A percentile compares a stretch with the other conserved stretches of the same genome.
Evolutionary conservation across 2,113 vertebrate species (phyloP).

Genomic region (Erinaceus europaeus): DNA sequence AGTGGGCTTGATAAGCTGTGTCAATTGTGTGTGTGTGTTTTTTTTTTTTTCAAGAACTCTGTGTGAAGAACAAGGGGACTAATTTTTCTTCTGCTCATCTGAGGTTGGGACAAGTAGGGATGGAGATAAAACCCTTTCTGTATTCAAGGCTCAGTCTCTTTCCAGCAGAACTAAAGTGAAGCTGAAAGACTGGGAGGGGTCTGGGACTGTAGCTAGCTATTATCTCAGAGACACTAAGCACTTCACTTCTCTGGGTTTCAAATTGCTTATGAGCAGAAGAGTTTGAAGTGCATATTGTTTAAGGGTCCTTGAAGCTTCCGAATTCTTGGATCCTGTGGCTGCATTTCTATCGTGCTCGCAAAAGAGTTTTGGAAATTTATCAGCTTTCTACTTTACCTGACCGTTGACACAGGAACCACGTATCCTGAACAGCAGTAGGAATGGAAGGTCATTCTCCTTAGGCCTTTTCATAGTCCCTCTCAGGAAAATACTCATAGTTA

Average conservation of each 20-base stretch:
- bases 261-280: neutral
- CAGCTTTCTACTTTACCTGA: neutral
- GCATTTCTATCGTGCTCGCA: neutral
- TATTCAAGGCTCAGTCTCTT: neutral
- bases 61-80: neutral
- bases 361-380: slow-evolving; percentile 18
- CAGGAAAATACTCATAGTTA: neutral
- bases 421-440: neutral
- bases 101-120: neutral
- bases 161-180: neutral
- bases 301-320: slow-evolving; percentile 6
- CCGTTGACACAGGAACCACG: neutral
- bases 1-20: neutral
- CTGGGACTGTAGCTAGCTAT: neutral
- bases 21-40: neutral
- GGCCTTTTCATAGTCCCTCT: neutral
- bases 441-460: neutral
- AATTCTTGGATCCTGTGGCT: neutral
- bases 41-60: neutral
- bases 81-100: neutral
- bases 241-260: neutral
- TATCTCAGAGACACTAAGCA: neutral
- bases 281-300: slow-evolving; percentile 25
- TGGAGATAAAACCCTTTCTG: neutral
- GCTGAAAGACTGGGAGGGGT: neutral